Base-by-base conservation (phyloP, 2,113 vertebrate genomes). In the Emydocephalus ijimae region DNA sequence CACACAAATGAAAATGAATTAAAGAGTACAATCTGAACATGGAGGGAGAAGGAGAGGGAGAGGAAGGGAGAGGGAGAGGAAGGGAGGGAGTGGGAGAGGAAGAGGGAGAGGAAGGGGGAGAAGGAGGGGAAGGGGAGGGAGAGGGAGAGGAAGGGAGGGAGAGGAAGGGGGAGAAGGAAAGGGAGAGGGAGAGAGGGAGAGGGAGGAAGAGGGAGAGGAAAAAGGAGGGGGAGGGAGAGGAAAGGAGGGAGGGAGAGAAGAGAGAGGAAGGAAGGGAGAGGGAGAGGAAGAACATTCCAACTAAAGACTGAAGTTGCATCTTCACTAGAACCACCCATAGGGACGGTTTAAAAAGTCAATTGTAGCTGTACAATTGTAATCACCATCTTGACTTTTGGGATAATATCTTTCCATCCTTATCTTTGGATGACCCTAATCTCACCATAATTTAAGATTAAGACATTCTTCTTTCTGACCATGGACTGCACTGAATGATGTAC, bases 1-100 rank as follows among this genome's bases (percentile, higher is more conserved):
- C 5, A 90, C 94, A 15, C 93, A 0, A 85, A 24, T 12, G 6
- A 55, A 0, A 43, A 34, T 1, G 52, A 91, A 15, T 23, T 2
- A n/a, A 21, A 2, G 52, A 6, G 39, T 21, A 57, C 8, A 26
- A 21, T 8, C 0, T 1, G 12, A n/a, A 1, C 81, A 0, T 5
- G 0, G 0, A 1, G 26, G 11, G 10, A 64, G 26, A 61, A 7
- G 23, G 57, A 59, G 21, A 57, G 14, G 54, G 54, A 55, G 14
- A 55, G 14, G 54, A 14, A 54, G 43, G 43, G 23, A 61, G 59
- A 29, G 10, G 7, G 8, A 61, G 59, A 61, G 23, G 3, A 8
- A 61, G 8, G 26, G 59, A 61, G 23, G 3, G 24, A 61, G 59
- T 26, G 24, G 23, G 59, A 9, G 21, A 59, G 21, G 7, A 2